phyloP scores from a whole-genome alignment of 2,888 invertebrate species.

The Chaetoderma sp. region DNA sequence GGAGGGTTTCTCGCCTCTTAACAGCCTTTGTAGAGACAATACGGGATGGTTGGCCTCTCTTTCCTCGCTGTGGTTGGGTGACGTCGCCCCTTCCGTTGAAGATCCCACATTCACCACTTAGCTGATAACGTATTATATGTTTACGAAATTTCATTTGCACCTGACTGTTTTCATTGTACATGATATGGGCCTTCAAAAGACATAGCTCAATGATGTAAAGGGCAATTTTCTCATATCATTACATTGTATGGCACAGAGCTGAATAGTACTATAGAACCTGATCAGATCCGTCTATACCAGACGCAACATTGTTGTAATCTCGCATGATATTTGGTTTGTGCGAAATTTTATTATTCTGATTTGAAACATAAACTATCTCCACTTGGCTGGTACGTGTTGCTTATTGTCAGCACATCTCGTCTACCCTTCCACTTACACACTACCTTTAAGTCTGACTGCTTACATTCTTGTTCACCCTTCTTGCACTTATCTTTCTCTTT shows the following conservation, averaged over 20 bases:
- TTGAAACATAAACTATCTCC: slow-evolving; percentile 21
- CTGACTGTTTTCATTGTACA: slow-evolving; percentile 14
- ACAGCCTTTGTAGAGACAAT: background rate
- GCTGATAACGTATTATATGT: background rate
- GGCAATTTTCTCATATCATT: slow-evolving; percentile 25
- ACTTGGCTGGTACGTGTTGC: slow-evolving; percentile 19
- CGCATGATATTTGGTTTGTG: slow-evolving; percentile 18
- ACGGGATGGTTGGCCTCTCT: slow-evolving; percentile 7
- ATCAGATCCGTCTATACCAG: slow-evolving; percentile 27
- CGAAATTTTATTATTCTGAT: slow-evolving; percentile 11
- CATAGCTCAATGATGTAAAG: slow-evolving; percentile 17
- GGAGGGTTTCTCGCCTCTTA: too few species aligned
- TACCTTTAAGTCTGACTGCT: slow-evolving; percentile 6
- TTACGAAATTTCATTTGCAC: slow-evolving; percentile 16
- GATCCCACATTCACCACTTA: background rate
- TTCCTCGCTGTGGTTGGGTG: slow-evolving; percentile 8
- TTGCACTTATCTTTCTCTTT: slow-evolving; percentile 23
- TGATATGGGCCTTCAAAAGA: slow-evolving; percentile 19
- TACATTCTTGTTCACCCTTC: slow-evolving; percentile 26
- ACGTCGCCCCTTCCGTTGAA: background rate
- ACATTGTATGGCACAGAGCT: slow-evolving; percentile 16
- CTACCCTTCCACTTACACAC: slow-evolving; percentile 27
- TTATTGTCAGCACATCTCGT: slow-evolving; percentile 22
- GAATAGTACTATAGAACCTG: slow-evolving; percentile 32
- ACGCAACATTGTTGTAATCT: slow-evolving; percentile 29